Percentiles rank a stretch among this genome's conserved stretches.
Evolutionary conservation across 2,113 vertebrate genomes (phyloP).

Genomic region (Plecturocebus donacophilus): DNA sequence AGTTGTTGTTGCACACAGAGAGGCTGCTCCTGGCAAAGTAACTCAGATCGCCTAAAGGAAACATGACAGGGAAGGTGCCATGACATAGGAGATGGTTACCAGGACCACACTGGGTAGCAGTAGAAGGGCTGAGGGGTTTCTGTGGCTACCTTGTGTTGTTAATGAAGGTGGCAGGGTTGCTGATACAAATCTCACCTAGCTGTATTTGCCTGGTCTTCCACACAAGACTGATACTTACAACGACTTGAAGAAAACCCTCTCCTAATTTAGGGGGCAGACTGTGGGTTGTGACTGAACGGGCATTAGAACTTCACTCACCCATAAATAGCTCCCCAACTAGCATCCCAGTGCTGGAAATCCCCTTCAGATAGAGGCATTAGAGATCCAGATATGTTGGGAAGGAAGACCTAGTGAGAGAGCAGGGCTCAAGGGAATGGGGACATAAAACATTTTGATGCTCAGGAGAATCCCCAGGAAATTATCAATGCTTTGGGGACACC

Average conservation of each 20-base stretch:
- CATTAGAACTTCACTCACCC: not conserved
- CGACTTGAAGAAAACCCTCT: not conserved
- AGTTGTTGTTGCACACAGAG: constrained; percentile 31
- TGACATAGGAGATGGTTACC: not conserved
- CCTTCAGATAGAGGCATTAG: not conserved
- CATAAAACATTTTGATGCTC: not conserved
- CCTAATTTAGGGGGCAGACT: not conserved
- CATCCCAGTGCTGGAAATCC: not conserved
- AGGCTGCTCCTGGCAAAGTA: constrained; percentile 38
- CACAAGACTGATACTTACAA: not conserved
- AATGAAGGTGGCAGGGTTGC: not conserved
- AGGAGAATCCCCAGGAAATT: not conserved
- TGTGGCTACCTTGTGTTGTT: not conserved
- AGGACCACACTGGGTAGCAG: not conserved
- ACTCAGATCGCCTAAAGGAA: not conserved
- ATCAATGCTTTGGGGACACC: not conserved
- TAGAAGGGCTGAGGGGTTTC: not conserved
- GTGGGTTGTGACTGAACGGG: not conserved
- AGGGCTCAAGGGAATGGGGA: not conserved
- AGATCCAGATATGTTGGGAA: not conserved
- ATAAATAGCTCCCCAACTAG: constrained; percentile 11
- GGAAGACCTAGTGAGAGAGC: not conserved
- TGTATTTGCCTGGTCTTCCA: not conserved
- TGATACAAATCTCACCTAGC: not conserved
- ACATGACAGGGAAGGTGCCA: not conserved